A percentile compares a stretch with the other conserved stretches of the same genome.
These are phyloP conservation scores for Hippasteria phrygiana DNA, from an alignment of 53 echinoderm and acorn worm genomes.

Conservation along the genomic window DNA sequence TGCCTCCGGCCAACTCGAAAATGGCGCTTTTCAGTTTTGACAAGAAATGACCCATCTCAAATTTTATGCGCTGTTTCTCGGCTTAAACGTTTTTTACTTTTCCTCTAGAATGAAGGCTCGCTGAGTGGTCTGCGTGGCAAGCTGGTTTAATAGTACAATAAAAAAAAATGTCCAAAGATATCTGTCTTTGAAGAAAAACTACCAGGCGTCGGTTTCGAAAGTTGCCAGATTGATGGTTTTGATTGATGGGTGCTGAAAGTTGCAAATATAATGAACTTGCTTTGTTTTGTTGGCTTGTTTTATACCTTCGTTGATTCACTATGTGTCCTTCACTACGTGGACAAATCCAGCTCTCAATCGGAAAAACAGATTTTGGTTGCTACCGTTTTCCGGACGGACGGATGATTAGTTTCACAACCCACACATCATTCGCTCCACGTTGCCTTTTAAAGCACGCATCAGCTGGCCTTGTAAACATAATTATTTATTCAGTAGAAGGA, in stretches of 20 bases:
- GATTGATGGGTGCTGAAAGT: neutral
- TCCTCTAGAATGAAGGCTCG: no score
- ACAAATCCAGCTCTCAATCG: conserved; percentile 26
- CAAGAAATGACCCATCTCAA: conserved; percentile 77
- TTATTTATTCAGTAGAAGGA: conserved; percentile 37
- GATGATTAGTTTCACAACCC: neutral
- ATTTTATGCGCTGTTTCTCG: neutral
- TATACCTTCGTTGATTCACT: neutral
- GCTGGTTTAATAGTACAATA: no score
- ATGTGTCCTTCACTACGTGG: conserved; percentile 31
- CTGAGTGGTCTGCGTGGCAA: no score
- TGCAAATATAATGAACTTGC: neutral
- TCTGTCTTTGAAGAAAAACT: neutral
- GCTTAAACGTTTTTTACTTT: no score
- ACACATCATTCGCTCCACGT: conserved; percentile 47
- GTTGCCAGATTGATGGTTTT: neutral
- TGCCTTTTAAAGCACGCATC: neutral
- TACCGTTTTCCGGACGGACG: neutral
- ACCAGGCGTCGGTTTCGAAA: neutral
- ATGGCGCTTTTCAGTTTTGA: conserved; percentile 67
- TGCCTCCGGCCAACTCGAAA: conserved; percentile 50
- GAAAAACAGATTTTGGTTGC: neutral
- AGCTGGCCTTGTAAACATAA: conserved; percentile 51
- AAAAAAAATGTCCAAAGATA: no score
- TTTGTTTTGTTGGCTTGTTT: neutral